A percentile compares a stretch with the other conserved stretches of the same genome.
Conservation (phyloP, 1,140 invertebrate species). For the Colletes gigas region DNA sequence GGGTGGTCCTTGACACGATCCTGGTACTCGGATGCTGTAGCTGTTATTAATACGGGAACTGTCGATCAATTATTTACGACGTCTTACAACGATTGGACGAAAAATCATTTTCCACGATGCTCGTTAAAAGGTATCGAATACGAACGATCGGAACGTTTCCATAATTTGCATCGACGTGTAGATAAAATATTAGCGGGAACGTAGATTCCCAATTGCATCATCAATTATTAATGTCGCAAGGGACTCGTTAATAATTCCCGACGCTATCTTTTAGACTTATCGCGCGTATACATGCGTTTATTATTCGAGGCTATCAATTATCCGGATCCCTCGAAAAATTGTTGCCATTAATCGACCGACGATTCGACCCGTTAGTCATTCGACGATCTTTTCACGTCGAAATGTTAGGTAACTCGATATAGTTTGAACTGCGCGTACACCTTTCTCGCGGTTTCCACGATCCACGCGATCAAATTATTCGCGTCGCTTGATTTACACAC, state of each 20-base stretch:
- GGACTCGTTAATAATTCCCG: slow-evolving; percentile 57
- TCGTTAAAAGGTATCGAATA: background rate
- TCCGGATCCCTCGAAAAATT: slow-evolving; percentile 46
- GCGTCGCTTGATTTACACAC: slow-evolving; percentile 3
- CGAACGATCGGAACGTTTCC: background rate
- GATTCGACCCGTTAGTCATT: slow-evolving; percentile 61
- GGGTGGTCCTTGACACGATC: slow-evolving; percentile 80
- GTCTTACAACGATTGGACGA: slow-evolving; percentile 1
- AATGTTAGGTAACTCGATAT: slow-evolving; percentile 40
- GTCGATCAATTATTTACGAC: slow-evolving; percentile 75
- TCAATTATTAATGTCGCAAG: slow-evolving; percentile 52
- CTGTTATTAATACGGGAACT: slow-evolving; percentile 74
- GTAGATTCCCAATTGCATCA: slow-evolving; percentile 49
- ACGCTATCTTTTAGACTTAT: slow-evolving; percentile 55
- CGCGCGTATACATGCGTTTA: slow-evolving; percentile 50
- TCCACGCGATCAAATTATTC: slow-evolving; percentile 18
- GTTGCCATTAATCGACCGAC: slow-evolving; percentile 54
- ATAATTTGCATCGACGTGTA: background rate
- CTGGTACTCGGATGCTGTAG: slow-evolving; percentile 73
- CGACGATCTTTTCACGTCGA: slow-evolving; percentile 34
- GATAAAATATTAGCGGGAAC: background rate
- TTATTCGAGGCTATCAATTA: slow-evolving; percentile 65
- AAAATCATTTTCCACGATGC: background rate
- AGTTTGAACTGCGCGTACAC: background rate
- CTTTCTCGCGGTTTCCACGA: slow-evolving; percentile 25